These are phyloP conservation scores for Cebidichthys violaceus DNA, from an alignment of 2,113 vertebrate genomes.

Conservation along the genomic window DNA sequence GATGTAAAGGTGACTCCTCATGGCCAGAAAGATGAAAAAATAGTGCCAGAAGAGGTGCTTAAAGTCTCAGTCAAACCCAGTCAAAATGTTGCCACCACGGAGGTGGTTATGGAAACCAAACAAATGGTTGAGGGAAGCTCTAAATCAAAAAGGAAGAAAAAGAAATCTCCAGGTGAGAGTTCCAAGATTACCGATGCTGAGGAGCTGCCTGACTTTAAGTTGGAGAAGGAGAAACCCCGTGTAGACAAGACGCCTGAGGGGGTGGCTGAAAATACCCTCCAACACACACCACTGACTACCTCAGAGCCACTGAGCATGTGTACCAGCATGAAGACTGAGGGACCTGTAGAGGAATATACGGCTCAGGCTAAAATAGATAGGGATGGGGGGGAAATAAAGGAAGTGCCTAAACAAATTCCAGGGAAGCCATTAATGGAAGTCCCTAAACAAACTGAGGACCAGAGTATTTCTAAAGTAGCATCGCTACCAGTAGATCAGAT, in stretches of 20 bases:
- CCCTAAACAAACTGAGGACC: slow-evolving; percentile 16
- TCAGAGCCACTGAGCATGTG: slow-evolving; percentile 10
- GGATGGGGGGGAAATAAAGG: slow-evolving; percentile 17
- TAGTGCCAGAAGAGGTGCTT: slow-evolving; percentile 9
- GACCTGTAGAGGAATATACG: slow-evolving; percentile 14
- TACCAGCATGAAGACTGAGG: slow-evolving; percentile 20
- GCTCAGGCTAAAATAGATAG: slow-evolving; percentile 7
- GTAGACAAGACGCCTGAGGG: slow-evolving; percentile 8
- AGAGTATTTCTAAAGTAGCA: slow-evolving; percentile 14
- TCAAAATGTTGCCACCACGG: slow-evolving; percentile 29
- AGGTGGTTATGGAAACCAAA: slow-evolving; percentile 46
- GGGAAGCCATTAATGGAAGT: background rate
- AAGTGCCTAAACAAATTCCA: slow-evolving; percentile 31
- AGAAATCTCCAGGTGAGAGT: slow-evolving; percentile 69
- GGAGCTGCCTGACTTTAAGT: slow-evolving; percentile 19
- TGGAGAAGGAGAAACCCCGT: slow-evolving; percentile 21
- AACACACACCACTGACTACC: slow-evolving; percentile 15
- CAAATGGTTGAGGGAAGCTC: slow-evolving; percentile 51
- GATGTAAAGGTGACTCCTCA: slow-evolving; percentile 22
- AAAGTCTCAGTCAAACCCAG: slow-evolving; percentile 11
- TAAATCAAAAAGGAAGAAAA: slow-evolving; percentile 80
- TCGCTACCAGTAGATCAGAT: background rate
- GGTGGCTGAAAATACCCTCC: slow-evolving; percentile 5
- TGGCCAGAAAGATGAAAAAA: slow-evolving; percentile 34
- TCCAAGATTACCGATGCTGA: slow-evolving; percentile 33